Evolutionary conservation across 2,888 invertebrate species (phyloP).

Genomic region (Cylindroiulus punctatus): DNA sequence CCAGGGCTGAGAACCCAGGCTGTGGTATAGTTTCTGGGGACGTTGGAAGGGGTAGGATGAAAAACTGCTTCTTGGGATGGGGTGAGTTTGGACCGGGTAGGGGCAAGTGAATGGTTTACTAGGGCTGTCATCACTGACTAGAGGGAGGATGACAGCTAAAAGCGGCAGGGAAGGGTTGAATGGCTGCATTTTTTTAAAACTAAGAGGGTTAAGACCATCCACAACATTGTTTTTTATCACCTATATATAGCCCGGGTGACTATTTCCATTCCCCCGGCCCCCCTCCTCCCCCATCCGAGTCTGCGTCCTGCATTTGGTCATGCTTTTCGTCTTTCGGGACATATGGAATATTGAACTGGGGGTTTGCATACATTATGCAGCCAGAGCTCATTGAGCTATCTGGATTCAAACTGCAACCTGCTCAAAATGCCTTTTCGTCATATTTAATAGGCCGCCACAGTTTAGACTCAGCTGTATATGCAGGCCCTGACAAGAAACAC

Average conservation of each 20-base stretch:
- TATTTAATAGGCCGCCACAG: not conserved
- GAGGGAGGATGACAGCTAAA: slow-evolving; percentile 45
- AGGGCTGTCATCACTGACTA: slow-evolving; percentile 31
- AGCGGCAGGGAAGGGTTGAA: slow-evolving; percentile 45
- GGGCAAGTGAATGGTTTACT: slow-evolving; percentile 45
- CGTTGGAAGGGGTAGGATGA: not conserved
- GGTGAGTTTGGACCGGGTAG: not conserved
- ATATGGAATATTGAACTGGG: not conserved
- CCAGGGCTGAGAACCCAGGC: slow-evolving; percentile 35
- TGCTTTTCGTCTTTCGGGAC: slow-evolving; percentile 23
- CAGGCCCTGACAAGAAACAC: not conserved
- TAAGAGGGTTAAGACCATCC: slow-evolving; percentile 52
- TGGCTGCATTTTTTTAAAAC: slow-evolving; percentile 45
- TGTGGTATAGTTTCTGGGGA: slow-evolving; percentile 10
- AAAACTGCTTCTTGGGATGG: not conserved
- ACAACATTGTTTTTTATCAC: slow-evolving; percentile 48
- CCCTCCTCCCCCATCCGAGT: not conserved
- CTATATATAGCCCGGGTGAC: slow-evolving; percentile 43
- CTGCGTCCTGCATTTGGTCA: slow-evolving; percentile 5
- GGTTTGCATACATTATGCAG: slow-evolving; percentile 15
- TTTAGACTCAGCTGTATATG: not conserved
- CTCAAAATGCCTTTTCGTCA: not conserved
- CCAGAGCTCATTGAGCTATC: not conserved
- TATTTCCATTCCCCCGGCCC: slow-evolving; percentile 13
- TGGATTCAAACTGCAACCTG: slow-evolving; percentile 12